phyloP scores from a whole-genome alignment of 1,140 invertebrate genomes.

The Meloidogyne exigua region DNA sequence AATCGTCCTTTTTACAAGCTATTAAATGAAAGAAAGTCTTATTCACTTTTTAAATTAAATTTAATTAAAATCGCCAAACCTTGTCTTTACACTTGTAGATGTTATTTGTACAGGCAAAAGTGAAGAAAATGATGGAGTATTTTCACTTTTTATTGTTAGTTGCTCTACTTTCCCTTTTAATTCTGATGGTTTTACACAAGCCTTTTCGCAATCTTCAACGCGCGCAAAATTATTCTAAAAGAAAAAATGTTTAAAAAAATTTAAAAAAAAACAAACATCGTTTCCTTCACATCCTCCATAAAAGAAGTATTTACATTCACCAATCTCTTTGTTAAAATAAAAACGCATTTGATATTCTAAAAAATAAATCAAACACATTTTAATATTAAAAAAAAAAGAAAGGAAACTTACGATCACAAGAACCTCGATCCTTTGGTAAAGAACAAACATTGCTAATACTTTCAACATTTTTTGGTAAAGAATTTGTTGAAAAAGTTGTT shows the following conservation, averaged over 20 bases:
- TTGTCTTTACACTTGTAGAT: background rate
- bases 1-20: too few relatives aligned
- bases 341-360: constrained; percentile 58
- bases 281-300: constrained; percentile 77
- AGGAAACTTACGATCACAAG: constrained; percentile 49
- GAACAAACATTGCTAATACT: constrained; percentile 31
- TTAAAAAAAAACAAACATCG: constrained; percentile 47
- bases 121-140: background rate
- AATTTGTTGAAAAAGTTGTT: background rate
- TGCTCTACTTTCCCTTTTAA: background rate
- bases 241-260: background rate
- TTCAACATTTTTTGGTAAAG: background rate
- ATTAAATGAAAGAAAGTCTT: too few relatives aligned
- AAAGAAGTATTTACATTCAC: constrained; percentile 74
- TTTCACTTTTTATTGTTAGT: background rate
- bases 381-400: background rate
- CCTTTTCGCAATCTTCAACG: constrained; percentile 78
- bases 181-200: constrained; percentile 69
- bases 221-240: constrained; percentile 76
- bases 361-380: too few relatives aligned
- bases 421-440: constrained; percentile 60
- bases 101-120: background rate
- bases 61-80: too few relatives aligned
- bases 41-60: too few relatives aligned
- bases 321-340: constrained; percentile 57